These are phyloP conservation scores for Rhombomys opimus DNA, from an alignment of 2,113 vertebrate species.

Conservation along the genomic window DNA sequence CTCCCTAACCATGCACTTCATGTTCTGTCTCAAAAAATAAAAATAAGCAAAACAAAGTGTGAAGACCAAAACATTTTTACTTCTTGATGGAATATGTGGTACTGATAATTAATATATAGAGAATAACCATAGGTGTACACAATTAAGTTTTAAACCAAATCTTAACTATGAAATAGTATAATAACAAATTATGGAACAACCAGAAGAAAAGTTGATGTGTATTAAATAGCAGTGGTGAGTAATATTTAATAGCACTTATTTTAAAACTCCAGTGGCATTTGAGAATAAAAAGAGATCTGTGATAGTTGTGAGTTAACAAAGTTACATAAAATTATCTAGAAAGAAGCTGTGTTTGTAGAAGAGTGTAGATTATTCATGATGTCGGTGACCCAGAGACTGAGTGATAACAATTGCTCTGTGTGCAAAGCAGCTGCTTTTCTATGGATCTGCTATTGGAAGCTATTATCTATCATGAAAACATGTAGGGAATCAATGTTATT, in stretches of 20 bases:
- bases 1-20: background rate
- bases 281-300: background rate
- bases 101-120: background rate
- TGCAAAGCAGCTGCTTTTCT: background rate
- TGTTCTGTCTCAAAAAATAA: background rate
- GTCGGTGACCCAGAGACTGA: background rate
- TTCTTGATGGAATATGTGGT: background rate
- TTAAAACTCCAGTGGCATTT: background rate
- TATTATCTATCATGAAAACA: background rate
- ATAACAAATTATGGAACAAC: background rate
- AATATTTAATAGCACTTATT: background rate
- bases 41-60: background rate
- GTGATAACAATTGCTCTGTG: background rate
- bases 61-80: background rate
- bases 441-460: background rate
- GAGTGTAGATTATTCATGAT: background rate
- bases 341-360: background rate
- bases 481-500: background rate
- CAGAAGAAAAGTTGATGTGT: background rate
- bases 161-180: background rate
- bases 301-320: rapidly evolving
- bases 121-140: background rate
- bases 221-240: background rate
- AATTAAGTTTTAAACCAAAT: background rate
- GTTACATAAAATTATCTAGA: slow-evolving; percentile 5